Percentiles rank a stretch among this genome's conserved stretches.
Evolutionary conservation across 2,888 invertebrate genomes (phyloP).

Genomic region (Hymenopus coronatus): DNA sequence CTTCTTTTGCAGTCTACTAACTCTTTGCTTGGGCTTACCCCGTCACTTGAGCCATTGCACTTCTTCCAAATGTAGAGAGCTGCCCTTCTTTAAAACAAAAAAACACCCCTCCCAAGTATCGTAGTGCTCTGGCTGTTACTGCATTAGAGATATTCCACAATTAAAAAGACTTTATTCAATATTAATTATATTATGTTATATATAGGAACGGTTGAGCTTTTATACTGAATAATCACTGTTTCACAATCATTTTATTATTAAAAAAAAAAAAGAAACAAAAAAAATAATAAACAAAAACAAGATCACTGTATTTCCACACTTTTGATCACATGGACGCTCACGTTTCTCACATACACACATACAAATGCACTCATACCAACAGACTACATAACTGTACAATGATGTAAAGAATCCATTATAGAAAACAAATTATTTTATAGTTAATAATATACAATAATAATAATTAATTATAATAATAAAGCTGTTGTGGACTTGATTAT

Average conservation of each 20-base stretch:
- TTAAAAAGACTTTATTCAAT: neutral
- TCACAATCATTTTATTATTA: neutral
- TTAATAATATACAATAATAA: neutral
- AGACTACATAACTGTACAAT: neutral
- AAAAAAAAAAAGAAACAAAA: neutral
- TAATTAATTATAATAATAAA: slow-evolving; percentile 2
- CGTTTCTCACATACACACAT: neutral
- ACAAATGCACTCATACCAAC: neutral
- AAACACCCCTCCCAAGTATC: neutral
- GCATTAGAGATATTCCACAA: neutral
- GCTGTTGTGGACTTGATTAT: neutral
- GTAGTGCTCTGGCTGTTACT: neutral
- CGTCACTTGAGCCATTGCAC: neutral
- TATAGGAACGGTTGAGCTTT: slow-evolving; percentile 16
- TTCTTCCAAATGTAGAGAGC: neutral
- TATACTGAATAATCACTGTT: neutral
- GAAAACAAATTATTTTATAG: neutral
- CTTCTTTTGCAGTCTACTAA: neutral
- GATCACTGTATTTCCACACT: neutral
- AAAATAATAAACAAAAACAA: neutral
- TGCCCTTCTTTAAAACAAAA: neutral
- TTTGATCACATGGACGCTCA: neutral
- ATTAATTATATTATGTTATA: neutral
- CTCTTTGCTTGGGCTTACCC: neutral
- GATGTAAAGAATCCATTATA: neutral